Evolutionary conservation across 2,888 invertebrate genomes (phyloP).

Genomic region (Drosophila anomelani): DNA sequence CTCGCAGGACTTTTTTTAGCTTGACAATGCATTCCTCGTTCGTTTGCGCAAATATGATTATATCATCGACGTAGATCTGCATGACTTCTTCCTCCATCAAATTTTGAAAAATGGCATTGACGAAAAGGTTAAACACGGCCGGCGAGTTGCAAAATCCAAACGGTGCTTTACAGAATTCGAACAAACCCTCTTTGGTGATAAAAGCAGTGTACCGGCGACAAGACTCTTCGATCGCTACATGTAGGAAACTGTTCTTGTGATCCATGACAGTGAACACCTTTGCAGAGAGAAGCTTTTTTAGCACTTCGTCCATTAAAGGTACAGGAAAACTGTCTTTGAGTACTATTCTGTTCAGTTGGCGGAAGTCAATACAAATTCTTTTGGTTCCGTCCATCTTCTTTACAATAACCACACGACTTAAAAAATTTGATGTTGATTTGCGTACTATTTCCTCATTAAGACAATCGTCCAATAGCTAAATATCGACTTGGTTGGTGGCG

Average conservation of each 20-base stretch:
- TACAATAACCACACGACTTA: too few species aligned
- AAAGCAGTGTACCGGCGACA: not conserved
- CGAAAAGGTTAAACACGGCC: not conserved
- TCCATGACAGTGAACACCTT: too few species aligned
- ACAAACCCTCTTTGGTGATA: not conserved
- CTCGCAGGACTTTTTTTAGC: not conserved
- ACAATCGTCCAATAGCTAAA: too few species aligned
- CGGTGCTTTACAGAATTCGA: not conserved
- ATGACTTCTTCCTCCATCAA: too few species aligned
- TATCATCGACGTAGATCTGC: not conserved
- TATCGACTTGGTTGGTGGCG: too few species aligned
- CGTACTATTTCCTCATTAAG: too few species aligned
- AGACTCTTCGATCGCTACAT: not conserved
- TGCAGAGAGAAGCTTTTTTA: not conserved
- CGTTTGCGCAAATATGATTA: not conserved
- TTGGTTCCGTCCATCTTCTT: too few species aligned
- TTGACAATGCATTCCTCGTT: not conserved
- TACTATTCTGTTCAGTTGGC: too few species aligned
- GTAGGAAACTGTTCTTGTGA: not conserved
- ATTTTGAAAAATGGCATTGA: not conserved
- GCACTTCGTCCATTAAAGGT: not conserved
- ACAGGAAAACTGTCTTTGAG: not conserved
- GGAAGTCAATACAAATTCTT: too few species aligned
- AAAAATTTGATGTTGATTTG: too few species aligned
- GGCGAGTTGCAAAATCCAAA: not conserved